These are phyloP conservation scores for Muscicapa striata DNA, from an alignment of 2,797 vertebrate species.

Conservation along the genomic window DNA sequence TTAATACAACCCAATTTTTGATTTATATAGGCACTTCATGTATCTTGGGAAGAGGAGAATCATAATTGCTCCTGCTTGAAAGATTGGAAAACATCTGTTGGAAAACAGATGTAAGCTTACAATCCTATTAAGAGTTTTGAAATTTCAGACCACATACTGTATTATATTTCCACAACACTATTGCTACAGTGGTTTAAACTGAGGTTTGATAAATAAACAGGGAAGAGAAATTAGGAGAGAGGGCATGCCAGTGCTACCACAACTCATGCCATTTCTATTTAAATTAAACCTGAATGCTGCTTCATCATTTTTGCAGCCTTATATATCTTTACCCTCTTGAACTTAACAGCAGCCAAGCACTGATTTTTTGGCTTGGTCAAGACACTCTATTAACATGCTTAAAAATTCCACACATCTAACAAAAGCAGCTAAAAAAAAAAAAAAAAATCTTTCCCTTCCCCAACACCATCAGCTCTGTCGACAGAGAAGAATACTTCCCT, in stretches of 20 bases:
- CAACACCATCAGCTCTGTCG: background rate
- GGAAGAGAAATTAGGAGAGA: background rate
- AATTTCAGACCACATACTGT: background rate
- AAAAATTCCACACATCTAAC: background rate
- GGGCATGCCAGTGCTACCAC: background rate
- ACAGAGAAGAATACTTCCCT: background rate
- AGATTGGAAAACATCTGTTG: background rate
- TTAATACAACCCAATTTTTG: background rate
- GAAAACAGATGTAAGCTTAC: background rate
- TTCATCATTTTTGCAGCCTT: background rate
- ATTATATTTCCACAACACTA: background rate
- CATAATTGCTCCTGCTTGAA: background rate
- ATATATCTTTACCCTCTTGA: background rate
- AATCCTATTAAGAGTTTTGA: background rate
- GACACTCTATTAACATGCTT: background rate
- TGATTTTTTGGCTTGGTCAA: background rate
- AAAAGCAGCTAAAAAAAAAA: background rate
- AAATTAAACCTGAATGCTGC: background rate
- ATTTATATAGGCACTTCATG: background rate
- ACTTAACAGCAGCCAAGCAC: background rate
- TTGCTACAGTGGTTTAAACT: background rate
- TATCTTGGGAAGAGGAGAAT: background rate
- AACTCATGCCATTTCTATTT: background rate
- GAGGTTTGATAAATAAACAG: background rate
- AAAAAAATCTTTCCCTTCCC: background rate